phyloP scores from a whole-genome alignment of 2,888 invertebrate species.

The Pilophorus perplexus region DNA sequence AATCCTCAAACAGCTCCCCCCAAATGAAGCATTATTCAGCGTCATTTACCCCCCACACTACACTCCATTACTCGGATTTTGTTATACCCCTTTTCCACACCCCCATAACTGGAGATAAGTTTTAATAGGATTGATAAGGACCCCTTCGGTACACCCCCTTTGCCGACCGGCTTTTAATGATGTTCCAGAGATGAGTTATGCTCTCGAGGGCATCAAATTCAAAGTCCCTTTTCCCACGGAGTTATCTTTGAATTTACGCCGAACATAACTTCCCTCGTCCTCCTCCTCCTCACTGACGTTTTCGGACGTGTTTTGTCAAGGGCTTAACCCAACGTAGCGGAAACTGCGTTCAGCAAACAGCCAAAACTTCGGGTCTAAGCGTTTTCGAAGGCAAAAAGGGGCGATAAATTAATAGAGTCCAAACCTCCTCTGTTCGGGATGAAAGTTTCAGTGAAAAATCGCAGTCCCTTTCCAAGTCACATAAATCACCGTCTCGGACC shows the following conservation, averaged over 20 bases:
- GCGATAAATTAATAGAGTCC: slow-evolving; percentile 14
- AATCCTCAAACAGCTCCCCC: slow-evolving; percentile 16
- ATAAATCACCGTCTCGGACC: too few species aligned
- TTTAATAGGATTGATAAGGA: slow-evolving; percentile 38
- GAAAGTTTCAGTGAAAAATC: not conserved
- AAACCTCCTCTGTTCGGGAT: not conserved
- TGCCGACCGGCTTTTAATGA: slow-evolving; percentile 32
- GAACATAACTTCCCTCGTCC: slow-evolving; percentile 8
- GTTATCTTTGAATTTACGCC: slow-evolving; percentile 34
- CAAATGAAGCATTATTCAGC: slow-evolving; percentile 37
- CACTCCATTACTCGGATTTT: slow-evolving; percentile 37
- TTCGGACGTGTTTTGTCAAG: slow-evolving; percentile 6
- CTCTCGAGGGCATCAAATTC: slow-evolving; percentile 30
- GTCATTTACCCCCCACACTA: slow-evolving; percentile 35
- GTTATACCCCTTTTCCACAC: slow-evolving; percentile 33
- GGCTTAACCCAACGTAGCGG: slow-evolving; percentile 17
- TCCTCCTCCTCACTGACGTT: too few species aligned
- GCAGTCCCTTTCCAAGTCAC: too few species aligned
- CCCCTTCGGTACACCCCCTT: slow-evolving; percentile 1
- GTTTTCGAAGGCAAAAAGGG: slow-evolving; percentile 7
- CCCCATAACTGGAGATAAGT: too few species aligned
- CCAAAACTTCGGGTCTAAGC: slow-evolving; percentile 1
- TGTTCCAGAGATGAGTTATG: slow-evolving; percentile 33
- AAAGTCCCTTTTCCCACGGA: not conserved
- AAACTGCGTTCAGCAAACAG: slow-evolving; percentile 11